Base-by-base conservation (phyloP, 35 echinoderm and acorn worm genomes). In the Holothuria glaberrima region DNA sequence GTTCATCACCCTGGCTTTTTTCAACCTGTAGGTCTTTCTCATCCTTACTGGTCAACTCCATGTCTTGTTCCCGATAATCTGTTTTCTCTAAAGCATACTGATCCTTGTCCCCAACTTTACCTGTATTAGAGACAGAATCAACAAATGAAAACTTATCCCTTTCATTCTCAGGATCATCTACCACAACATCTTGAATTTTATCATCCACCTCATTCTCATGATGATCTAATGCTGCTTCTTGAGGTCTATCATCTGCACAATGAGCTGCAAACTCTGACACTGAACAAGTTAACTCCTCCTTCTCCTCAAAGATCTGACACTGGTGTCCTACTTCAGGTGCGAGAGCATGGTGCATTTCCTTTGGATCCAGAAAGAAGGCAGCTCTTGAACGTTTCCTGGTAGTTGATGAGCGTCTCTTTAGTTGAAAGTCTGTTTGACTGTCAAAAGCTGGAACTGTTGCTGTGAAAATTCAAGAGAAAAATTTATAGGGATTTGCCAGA, bases 41-140 rank as follows among this genome's bases (percentile, higher is more conserved):
- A 0, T 84, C 59, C 56, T 4, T 24, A 31, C 56, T 10, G 24
- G 80, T 84, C 56, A 84, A 54, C 61, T 84, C 80, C 80, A 84
- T 84, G 6, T 62, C 80, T n/a, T 12, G 52, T 38, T 84, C 80
- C 33, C 21, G 57, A 19, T 61, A 61, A 38, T 84, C 80, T 9
- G 80, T 84, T 32, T 84, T 63, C 80, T 84, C 80, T 12, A 84
- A 63, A 13, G 58, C 38, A 48, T 25, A 41, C 5, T 12, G 18
- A 28, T 30, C 6, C 33, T 48, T 10, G 74, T 78, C 41, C 7
- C 26, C 26, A 48, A 24, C 50, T 78, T 20, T 10, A 26, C 24
- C 18, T 25, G 9, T 25, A 78, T 38, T 20, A 22, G 74, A 48
- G 20, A 41, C 5, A 34, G 13, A 32, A 0, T 36, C 13, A 34